Percentiles rank a stretch among this genome's conserved stretches.
Conservation (phyloP, 2,113 vertebrate species). For the Aix galericulata region DNA sequence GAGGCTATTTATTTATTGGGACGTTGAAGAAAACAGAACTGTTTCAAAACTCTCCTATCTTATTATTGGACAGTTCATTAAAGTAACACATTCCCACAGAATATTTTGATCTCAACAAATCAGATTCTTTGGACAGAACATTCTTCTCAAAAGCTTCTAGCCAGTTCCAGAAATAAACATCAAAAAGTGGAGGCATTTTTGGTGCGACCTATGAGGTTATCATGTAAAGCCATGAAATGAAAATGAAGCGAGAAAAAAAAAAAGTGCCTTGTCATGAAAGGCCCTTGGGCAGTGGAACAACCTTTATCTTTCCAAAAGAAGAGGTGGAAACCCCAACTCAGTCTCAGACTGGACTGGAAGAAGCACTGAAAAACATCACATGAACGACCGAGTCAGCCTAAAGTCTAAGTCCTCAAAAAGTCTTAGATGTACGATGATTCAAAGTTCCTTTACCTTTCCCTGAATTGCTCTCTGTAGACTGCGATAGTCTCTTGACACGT, state of each 20-base stretch:
- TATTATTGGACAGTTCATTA: conserved; percentile 4
- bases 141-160: conserved; percentile 12
- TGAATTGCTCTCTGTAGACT: conserved; percentile 90
- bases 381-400: neutral
- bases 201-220: conserved; percentile 5
- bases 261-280: neutral
- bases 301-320: neutral
- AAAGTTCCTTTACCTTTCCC: conserved; percentile 85
- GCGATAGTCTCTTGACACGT: conserved; percentile 91
- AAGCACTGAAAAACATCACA: neutral
- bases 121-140: conserved; percentile 24
- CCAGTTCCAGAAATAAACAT: conserved; percentile 50
- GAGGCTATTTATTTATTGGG: conserved; percentile 21
- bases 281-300: neutral
- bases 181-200: conserved; percentile 20
- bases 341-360: neutral
- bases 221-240: conserved; percentile 1
- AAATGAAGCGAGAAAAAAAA: neutral
- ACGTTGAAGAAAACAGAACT: neutral
- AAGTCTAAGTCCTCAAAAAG: neutral
- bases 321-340: neutral
- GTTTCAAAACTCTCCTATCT: neutral
- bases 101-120: conserved; percentile 51
- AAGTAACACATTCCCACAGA: conserved; percentile 1
- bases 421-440: neutral